These are phyloP conservation scores for Heliocidaris tuberculata DNA, from an alignment of 35 echinoderm and acorn worm species.

Conservation along the genomic window DNA sequence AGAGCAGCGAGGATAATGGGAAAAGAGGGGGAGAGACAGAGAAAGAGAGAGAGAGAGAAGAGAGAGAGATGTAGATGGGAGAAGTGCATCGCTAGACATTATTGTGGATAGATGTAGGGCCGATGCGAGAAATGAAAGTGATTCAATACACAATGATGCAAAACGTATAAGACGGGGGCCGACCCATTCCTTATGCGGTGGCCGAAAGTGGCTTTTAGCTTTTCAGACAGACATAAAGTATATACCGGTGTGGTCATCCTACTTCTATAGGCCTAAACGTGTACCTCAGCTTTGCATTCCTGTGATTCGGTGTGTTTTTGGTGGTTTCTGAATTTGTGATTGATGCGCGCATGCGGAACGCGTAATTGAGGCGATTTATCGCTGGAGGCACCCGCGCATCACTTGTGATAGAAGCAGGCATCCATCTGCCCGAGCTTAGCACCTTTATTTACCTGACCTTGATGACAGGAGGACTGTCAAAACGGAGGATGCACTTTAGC, in stretches of 20 bases:
- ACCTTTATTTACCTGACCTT: slow-evolving; percentile 6
- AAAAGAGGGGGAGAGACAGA: too few relatives aligned
- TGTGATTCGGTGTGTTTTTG: not conserved
- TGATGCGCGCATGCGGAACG: not conserved
- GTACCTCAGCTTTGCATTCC: not conserved
- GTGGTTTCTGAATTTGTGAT: not conserved
- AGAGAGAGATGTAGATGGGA: too few relatives aligned
- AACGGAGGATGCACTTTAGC: not conserved
- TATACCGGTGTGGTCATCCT: not conserved
- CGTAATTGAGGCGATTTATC: slow-evolving; percentile 10
- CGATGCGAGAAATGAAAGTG: not conserved
- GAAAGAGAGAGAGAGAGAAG: too few relatives aligned
- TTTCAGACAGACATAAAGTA: not conserved
- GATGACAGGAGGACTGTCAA: not conserved
- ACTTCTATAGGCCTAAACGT: too few relatives aligned
- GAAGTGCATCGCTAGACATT: not conserved
- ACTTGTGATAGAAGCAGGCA: not conserved
- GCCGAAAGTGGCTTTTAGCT: not conserved
- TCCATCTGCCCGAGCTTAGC: not conserved
- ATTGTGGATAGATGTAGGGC: not conserved
- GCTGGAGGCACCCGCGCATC: not conserved
- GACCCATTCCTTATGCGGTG: too few relatives aligned
- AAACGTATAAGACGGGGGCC: too few relatives aligned
- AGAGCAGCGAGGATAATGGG: not conserved
- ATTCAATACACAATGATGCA: too few relatives aligned